Conservation (phyloP, 2,113 vertebrate genomes). For the Brienomyrus longianalis region DNA sequence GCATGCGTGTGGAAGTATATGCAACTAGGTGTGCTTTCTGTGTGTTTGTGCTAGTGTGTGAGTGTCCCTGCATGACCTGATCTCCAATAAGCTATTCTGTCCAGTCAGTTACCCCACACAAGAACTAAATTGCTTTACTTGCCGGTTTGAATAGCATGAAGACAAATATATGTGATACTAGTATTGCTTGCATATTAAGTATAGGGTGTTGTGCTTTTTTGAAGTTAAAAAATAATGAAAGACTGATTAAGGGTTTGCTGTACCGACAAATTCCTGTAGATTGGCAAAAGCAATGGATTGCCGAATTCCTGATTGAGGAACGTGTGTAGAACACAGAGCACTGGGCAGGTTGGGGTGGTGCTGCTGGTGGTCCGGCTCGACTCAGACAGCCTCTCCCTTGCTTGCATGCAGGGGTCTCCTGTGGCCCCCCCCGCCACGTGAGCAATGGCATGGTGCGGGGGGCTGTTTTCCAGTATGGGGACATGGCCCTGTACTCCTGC, state of each 20-base stretch:
- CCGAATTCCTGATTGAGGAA: not conserved
- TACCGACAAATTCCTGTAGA: not conserved
- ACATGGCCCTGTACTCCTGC: constrained; percentile 86
- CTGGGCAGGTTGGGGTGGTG: not conserved
- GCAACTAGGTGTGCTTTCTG: not conserved
- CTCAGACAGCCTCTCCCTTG: constrained; percentile 49
- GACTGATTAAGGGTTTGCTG: not conserved
- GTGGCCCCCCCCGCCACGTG: constrained; percentile 73
- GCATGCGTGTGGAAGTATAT: not conserved
- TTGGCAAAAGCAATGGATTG: constrained; percentile 7
- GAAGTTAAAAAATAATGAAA: not conserved
- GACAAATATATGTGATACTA: not conserved
- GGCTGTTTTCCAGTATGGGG: constrained; percentile 81
- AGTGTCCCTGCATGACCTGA: not conserved
- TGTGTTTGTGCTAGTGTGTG: not conserved
- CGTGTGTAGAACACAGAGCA: not conserved
- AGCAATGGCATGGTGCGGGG: constrained; percentile 83
- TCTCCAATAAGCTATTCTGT: not conserved
- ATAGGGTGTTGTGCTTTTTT: not conserved
- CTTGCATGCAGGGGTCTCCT: constrained; percentile 81
- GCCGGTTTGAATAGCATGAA: not conserved
- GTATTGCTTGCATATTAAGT: not conserved
- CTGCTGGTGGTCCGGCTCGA: constrained; percentile 35
- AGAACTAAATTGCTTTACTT: not conserved
- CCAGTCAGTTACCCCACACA: not conserved